Evolutionary conservation across 2,797 vertebrate genomes (phyloP).

Genomic region (Acestrorhynchus altus): DNA sequence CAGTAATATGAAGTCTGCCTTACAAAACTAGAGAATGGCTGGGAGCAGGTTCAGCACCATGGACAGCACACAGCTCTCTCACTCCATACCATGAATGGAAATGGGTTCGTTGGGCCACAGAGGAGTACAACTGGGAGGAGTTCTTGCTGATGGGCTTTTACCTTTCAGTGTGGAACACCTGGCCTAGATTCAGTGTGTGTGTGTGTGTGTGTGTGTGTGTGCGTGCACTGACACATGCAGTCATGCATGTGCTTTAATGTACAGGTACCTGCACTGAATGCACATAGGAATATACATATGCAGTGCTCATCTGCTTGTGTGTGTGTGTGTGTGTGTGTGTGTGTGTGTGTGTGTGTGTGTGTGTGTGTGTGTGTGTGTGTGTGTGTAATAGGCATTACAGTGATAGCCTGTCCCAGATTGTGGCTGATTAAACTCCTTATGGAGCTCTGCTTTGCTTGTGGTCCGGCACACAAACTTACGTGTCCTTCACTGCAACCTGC

Average conservation of each 20-base stretch:
- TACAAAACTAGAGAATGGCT: neutral
- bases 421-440: constrained; percentile 47
- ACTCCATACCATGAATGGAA: neutral
- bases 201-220: constrained; percentile 39
- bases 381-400: neutral
- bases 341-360: neutral
- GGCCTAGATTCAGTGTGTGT: constrained; percentile 26
- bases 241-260: constrained; percentile 34
- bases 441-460: constrained; percentile 32
- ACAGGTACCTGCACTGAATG: constrained; percentile 23
- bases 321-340: neutral
- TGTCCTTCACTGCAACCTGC: constrained; percentile 41
- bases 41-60: constrained; percentile 33
- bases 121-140: neutral
- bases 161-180: constrained; percentile 34
- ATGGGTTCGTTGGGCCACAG: constrained; percentile 1
- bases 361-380: neutral
- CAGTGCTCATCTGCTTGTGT: constrained; percentile 3
- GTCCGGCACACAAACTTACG: constrained; percentile 11
- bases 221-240: constrained; percentile 34
- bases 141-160: constrained; percentile 29
- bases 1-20: too few relatives aligned
- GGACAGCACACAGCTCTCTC: constrained; percentile 26
- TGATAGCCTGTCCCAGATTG: constrained; percentile 30
- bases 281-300: neutral